Conservation (phyloP, 2,797 vertebrate genomes). For the Siniperca scherzeri region DNA sequence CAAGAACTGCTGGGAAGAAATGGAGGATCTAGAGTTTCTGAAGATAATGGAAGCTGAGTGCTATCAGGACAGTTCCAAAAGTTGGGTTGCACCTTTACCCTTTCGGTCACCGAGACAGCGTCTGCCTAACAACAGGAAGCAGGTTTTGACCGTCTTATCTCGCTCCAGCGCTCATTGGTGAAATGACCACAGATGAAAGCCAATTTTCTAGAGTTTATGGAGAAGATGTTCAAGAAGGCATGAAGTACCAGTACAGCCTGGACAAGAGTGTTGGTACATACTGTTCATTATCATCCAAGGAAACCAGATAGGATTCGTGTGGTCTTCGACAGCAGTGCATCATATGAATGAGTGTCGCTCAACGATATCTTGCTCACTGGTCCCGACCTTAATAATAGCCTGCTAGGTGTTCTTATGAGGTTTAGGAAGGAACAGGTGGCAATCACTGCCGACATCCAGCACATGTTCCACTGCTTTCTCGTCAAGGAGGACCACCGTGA, state of each 20-base stretch:
- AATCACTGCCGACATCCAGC: background rate
- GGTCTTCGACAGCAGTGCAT: too few species aligned
- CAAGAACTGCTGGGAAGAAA: too few species aligned
- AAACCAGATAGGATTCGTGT: background rate
- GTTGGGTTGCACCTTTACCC: conserved; percentile 4
- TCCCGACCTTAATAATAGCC: background rate
- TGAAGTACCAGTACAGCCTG: background rate
- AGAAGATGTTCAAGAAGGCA: conserved; percentile 10
- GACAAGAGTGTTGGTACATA: conserved; percentile 20
- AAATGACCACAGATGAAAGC: conserved; percentile 3
- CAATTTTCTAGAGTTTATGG: conserved; percentile 19
- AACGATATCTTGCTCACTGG: too few species aligned
- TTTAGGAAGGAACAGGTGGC: background rate
- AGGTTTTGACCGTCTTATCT: background rate
- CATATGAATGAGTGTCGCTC: too few species aligned
- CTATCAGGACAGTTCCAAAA: background rate
- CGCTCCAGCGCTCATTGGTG: background rate
- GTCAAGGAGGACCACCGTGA: background rate
- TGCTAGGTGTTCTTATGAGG: background rate
- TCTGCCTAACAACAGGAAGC: conserved; percentile 8
- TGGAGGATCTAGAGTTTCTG: conserved; percentile 2
- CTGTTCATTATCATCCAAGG: conserved; percentile 14
- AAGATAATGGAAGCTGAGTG: background rate
- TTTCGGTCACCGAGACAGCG: background rate
- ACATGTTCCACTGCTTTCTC: background rate